phyloP scores from a whole-genome alignment of 2,113 vertebrate genomes.

The Acrocephalus arundinaceus region DNA sequence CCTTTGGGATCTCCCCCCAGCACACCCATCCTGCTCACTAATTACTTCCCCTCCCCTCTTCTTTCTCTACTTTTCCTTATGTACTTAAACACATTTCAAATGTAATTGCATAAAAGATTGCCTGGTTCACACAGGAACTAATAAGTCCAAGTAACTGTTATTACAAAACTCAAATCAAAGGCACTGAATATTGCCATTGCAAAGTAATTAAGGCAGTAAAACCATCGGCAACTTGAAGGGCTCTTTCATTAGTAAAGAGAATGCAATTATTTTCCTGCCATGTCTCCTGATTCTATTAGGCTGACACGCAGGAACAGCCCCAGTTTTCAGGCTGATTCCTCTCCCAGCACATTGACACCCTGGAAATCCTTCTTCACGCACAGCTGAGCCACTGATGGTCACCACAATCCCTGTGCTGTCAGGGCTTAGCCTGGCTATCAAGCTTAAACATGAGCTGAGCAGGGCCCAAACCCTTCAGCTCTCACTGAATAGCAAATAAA shows the following conservation, averaged over 20 bases:
- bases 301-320: neutral
- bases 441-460: neutral
- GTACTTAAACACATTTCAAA: neutral
- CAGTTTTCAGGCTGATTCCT: neutral
- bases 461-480: neutral
- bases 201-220: conserved; percentile 27
- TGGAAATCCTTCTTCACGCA: neutral
- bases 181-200: neutral
- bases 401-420: neutral
- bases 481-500: rapidly evolving
- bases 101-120: neutral
- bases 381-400: neutral
- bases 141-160: neutral
- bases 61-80: neutral
- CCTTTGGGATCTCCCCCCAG: neutral
- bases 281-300: neutral
- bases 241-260: conserved; percentile 35
- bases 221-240: neutral
- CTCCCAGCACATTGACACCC: neutral
- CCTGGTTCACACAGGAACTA: neutral
- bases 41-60: neutral
- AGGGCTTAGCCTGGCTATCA: rapidly evolving
- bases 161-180: neutral
- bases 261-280: conserved; percentile 45
- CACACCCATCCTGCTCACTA: neutral